These are phyloP conservation scores for Diorhabda carinulata DNA, from an alignment of 1,140 invertebrate genomes.

Conservation along the genomic window DNA sequence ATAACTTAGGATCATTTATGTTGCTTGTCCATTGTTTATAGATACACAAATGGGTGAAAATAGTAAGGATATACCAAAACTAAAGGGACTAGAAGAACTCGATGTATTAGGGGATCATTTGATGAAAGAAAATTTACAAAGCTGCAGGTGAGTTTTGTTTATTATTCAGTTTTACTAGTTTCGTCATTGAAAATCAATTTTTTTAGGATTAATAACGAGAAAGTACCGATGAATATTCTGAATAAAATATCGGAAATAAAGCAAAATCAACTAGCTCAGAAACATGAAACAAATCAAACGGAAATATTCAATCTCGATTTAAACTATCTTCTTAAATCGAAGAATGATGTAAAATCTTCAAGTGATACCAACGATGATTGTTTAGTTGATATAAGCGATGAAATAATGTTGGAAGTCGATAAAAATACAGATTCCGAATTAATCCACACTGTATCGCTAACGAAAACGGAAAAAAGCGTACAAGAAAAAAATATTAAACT, in stretches of 20 bases:
- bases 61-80: constrained; percentile 47
- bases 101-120: constrained; percentile 69
- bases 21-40: no score
- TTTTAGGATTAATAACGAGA: constrained; percentile 49
- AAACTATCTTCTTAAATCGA: constrained; percentile 35
- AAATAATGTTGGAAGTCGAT: constrained; percentile 24
- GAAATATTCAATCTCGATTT: constrained; percentile 36
- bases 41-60: constrained; percentile 30
- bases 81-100: constrained; percentile 67
- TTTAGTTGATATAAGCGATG: constrained; percentile 49
- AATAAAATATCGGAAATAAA: constrained; percentile 34
- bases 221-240: constrained; percentile 66
- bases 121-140: constrained; percentile 65
- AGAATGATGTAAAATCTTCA: constrained; percentile 5
- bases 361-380: constrained; percentile 15
- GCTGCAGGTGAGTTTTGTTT: constrained; percentile 24
- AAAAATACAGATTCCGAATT: constrained; percentile 19
- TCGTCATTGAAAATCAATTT: neutral
- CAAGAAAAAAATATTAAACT: constrained; percentile 38
- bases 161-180: neutral
- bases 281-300: constrained; percentile 8
- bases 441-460: neutral
- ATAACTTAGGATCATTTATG: no score
- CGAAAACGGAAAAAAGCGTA: constrained; percentile 6
- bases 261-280: constrained; percentile 11